Evolutionary conservation across 2,113 vertebrate genomes (phyloP), one percentile per base, ranked within the genome.

Genomic region (Nerophis lumbriciformis): DNA sequence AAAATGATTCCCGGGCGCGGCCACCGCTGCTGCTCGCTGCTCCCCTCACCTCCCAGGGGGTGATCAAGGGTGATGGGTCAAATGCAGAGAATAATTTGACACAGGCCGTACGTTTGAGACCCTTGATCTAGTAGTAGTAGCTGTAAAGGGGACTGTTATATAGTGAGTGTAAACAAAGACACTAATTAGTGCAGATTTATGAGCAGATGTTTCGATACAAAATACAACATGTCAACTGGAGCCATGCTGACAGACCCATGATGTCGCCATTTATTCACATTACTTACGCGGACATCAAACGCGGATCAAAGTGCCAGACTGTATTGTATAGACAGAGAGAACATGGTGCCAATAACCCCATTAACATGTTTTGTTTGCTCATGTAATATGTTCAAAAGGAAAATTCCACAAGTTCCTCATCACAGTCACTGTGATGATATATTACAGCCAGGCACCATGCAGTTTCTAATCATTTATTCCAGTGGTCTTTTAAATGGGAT

Each of bases 111-210:
- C 28, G 4, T 28, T 28, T 28, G 28, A 28, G 28, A 28, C 3
- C 28, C 2, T 28, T 28, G 28, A 28, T 28, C 28, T 28, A 28
- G 28, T 28, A 3, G 28, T 28, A 82, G 82, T 78, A 75, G 78
- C 82, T 84, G 28, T 28, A 28, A 28, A 28, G 28, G 28, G 28
- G 28, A 28, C 28, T 28, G 28, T 28, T 28, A 28, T 81, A 83
- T 89, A 82, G 81, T 68, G 78, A 74, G 73, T 73, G 77, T 81
- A 89, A 88, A 87, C 83, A 84, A 80, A 72, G 28, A 76, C 76
- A 77, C 73, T 83, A 28, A 28, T 28, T 28, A 28, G 28, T 28
- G 28, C 82, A 50, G 68, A 77, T 83, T 83, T 75, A 87, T 85
- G 76, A 84, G 77, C 82, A 88, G 83, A 80, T 81, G 83, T 79